phyloP scores from a whole-genome alignment of 2,888 invertebrate genomes.

The Pseudoips prasinana region DNA sequence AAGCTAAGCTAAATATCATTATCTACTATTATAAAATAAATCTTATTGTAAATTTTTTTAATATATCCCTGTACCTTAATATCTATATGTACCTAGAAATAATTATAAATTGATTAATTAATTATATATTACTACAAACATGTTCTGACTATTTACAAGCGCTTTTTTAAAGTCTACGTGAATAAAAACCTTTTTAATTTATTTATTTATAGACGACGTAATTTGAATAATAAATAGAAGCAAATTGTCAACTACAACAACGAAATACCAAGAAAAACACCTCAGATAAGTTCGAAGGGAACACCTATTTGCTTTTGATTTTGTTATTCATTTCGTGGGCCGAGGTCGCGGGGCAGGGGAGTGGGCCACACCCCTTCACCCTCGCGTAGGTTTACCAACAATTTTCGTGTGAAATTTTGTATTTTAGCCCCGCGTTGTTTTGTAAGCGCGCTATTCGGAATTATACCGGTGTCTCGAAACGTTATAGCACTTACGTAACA shows the following conservation, averaged over 20 bases:
- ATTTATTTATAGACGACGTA: too few species aligned
- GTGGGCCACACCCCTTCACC: conserved; percentile 21
- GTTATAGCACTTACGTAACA: conserved; percentile 23
- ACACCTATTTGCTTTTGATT: conserved; percentile 56
- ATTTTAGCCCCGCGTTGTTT: conserved; percentile 26
- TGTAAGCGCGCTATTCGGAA: conserved; percentile 21
- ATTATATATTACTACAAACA: too few species aligned
- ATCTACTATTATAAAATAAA: too few species aligned
- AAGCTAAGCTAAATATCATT: too few species aligned
- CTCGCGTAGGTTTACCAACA: conserved; percentile 34
- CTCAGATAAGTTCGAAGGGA: conserved; percentile 33
- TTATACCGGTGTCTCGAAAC: conserved; percentile 27
- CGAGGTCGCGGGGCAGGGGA: conserved; percentile 35
- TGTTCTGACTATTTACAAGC: too few species aligned
- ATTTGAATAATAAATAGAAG: conserved; percentile 1
- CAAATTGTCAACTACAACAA: conserved; percentile 11
- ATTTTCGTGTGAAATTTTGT: conserved; percentile 34
- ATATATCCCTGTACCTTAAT: too few species aligned
- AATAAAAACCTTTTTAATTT: too few species aligned
- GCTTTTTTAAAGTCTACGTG: too few species aligned
- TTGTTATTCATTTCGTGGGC: conserved; percentile 54
- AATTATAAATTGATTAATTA: too few species aligned
- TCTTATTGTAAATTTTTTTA: too few species aligned
- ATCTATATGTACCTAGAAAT: too few species aligned
- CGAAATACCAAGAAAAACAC: conserved; percentile 25